These are phyloP conservation scores for Ctenodactylus gundi DNA, from an alignment of 2,113 vertebrate genomes.

Conservation along the genomic window DNA sequence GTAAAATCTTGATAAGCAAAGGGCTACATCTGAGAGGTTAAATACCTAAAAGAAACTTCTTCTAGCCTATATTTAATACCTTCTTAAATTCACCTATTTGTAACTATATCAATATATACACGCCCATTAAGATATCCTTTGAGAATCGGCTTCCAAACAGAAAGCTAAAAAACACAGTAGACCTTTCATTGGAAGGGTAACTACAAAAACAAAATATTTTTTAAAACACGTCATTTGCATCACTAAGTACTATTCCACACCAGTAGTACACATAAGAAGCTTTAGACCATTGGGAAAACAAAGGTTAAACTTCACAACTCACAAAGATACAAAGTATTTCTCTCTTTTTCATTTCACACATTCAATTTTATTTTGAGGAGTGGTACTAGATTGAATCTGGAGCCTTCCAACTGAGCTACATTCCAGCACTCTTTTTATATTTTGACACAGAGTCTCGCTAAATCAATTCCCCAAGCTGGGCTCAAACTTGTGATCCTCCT, in stretches of 20 bases:
- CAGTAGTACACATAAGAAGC: not conserved
- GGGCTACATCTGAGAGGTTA: constrained; percentile 65
- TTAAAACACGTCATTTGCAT: constrained; percentile 1
- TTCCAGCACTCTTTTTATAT: not conserved
- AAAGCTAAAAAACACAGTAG: constrained; percentile 2
- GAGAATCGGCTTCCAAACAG: not conserved
- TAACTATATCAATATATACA: too few species aligned
- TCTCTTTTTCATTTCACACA: too few species aligned
- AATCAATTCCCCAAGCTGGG: not conserved
- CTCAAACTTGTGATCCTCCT: not conserved
- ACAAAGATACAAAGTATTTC: not conserved
- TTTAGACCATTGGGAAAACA: not conserved
- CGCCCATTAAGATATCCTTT: not conserved
- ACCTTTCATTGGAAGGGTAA: not conserved
- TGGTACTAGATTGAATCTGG: not conserved
- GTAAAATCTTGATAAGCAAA: constrained; percentile 74
- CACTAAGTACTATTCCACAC: not conserved
- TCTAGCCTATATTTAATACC: not conserved
- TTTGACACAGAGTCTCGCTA: not conserved
- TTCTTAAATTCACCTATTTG: not conserved
- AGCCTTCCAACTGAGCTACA: not conserved
- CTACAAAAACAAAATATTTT: not conserved
- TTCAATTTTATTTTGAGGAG: not conserved
- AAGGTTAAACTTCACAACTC: constrained; percentile 15
- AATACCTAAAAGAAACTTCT: not conserved